Evolutionary conservation across 1,140 invertebrate genomes (phyloP), one percentile per base, ranked within the genome.

Genomic region (Nephotettix cincticeps): DNA sequence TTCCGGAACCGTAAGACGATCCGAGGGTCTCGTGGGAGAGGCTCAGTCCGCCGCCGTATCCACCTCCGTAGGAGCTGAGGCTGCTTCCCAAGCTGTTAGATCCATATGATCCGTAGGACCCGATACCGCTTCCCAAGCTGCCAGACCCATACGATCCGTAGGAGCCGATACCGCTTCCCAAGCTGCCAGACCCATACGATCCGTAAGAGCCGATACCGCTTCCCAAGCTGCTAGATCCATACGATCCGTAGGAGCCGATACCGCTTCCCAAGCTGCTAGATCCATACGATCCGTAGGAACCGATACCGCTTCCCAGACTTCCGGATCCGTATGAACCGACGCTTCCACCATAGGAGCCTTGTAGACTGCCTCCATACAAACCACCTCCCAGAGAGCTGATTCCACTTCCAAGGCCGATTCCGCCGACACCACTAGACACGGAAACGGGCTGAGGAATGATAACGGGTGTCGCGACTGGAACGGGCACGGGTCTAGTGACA

Each of bases 381-480:
- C 40, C 25, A 29, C 36, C 58, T 1, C 56, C 56, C 28, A 30
- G 21, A 58, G 25, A 40, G 21, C 69, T 61, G 19, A 21, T 11
- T 36, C 30, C 30, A 19, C 54, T 58, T 11, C 69, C 69, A n/a
- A 32, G 30, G 9, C 36, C 25, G n/a, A 21, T 17, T 17, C 58
- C 61, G 40, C 23, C 40, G 4, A 29, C 25, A n/a, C 67, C 67
- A 29, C 58, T 23, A 47, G 69, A 70, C 9, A 70, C 69, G 17
- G 61, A 58, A 77, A 92, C 92, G 17, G 90, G 91, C 19, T 92
- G 88, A 68, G 89, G 87, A 13, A 92, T 90, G 0, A 72, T 61
- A 36, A 73, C 65, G 0, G 75, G 74, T 64, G 71, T 70, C 28
- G 65, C 47, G 17, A 72, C 65, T 1, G 71, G 54, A 19, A 68